Conservation (phyloP, 2,888 invertebrate genomes). For the Hirtodrosophila histrioides region DNA sequence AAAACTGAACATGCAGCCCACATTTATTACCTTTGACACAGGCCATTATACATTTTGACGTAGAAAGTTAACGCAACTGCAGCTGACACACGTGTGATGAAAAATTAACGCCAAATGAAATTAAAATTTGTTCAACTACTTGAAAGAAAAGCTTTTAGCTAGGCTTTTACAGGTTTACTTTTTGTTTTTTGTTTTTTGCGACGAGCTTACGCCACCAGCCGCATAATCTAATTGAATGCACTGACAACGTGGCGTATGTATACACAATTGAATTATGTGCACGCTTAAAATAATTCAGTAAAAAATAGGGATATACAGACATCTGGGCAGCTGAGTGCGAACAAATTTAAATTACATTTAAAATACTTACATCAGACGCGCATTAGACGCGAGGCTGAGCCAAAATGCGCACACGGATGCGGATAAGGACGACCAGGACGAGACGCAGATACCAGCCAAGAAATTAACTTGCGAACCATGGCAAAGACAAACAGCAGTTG, state of each 20-base stretch:
- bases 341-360: conserved; percentile 56
- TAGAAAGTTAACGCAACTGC: conserved; percentile 32
- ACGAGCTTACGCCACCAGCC: conserved; percentile 3
- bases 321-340: conserved; percentile 13
- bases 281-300: conserved; percentile 20
- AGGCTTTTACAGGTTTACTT: conserved; percentile 23
- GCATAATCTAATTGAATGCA: conserved; percentile 61
- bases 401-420: conserved; percentile 15
- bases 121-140: conserved; percentile 58
- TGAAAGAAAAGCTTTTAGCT: conserved; percentile 65
- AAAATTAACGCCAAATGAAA: conserved; percentile 59
- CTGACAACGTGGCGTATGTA: conserved; percentile 51
- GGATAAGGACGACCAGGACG: conserved; percentile 7
- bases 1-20: conserved; percentile 36
- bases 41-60: conserved; percentile 70
- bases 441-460: conserved; percentile 46
- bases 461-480: conserved; percentile 72
- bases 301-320: conserved; percentile 18
- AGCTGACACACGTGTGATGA: conserved; percentile 41
- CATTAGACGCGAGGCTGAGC: conserved; percentile 28
- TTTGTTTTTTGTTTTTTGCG: neutral
- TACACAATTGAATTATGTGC: conserved; percentile 60
- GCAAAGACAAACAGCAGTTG: conserved; percentile 71
- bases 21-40: conserved; percentile 77
- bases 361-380: conserved; percentile 30